Base-by-base conservation (phyloP, 2,888 invertebrate genomes). In the Miltochrista miniata region DNA sequence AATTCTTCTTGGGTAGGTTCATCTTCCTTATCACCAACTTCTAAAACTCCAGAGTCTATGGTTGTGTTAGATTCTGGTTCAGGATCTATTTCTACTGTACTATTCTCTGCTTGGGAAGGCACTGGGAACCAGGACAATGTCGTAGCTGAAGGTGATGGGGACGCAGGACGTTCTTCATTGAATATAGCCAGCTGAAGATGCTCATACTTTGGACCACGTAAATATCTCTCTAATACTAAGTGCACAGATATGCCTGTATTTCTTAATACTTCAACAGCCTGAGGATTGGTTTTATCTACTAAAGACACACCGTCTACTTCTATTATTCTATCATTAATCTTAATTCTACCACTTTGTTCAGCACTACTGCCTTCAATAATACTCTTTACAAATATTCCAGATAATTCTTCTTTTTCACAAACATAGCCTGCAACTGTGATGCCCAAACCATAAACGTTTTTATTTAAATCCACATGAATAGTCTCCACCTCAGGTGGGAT, bases 371-470 rank as follows among this genome's bases (percentile, higher is more conserved):
- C 98, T 79, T 97, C 96, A 74, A 98, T 98, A 69, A 99, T 97
- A 82, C 98, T 99, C 87, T 99, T 99, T 13, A 99, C 98, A 92
- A 99, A 99, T 76, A 99, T 99, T 7, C 99, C 99, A n/a, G 98
- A 98, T 45, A 99, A 93, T 86, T 99, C 99, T 90, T 99, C 99
- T 90, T 98, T 98, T 84, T 98, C 98, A 87, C 98, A 98, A 36
- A 98, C 98, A 88, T 98, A 99, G 41, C 98, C 98, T 2, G 98
- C 98, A 46, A 98, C 98, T 2, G 98, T 99, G 68, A 98, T 98
- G 40, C 98, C 98, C 56, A 98, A 92, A 30, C 98, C 97, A 75
- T 98, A 96, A 52, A 96, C 96, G 88, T 98, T 98, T 85, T 99
- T 99, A 73, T 94, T 94, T 59, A 99, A 93, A 83, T 97, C 96